Evolutionary conservation across 2,888 invertebrate species (phyloP).

Genomic region (Drosophila subsilvestris): DNA sequence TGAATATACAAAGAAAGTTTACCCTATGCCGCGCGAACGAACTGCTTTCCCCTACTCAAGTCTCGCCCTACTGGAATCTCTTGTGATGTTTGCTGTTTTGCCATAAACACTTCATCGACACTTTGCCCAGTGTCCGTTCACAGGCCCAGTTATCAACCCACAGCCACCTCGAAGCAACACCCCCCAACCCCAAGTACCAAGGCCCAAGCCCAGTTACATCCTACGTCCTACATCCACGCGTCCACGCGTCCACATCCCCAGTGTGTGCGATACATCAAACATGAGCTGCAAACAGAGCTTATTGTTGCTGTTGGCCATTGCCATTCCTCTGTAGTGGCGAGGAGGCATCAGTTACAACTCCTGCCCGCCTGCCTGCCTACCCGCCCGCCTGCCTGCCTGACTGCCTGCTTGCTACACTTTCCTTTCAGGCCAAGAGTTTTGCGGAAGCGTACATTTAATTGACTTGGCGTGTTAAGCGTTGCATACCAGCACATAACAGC

Average conservation of each 20-base stretch:
- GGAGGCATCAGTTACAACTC: neutral
- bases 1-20: neutral
- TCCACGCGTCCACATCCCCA: slow-evolving; percentile 1
- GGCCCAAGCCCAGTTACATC: neutral
- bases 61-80: neutral
- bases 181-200: no score
- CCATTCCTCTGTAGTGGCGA: neutral
- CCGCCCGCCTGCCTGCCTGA: neutral
- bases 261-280: slow-evolving; percentile 60
- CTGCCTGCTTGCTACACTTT: slow-evolving; percentile 57
- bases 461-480: slow-evolving; percentile 73
- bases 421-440: slow-evolving; percentile 55
- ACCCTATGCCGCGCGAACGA: neutral
- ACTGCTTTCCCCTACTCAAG: neutral
- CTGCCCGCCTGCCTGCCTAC: slow-evolving; percentile 5
- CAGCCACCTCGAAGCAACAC: neutral
- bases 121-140: slow-evolving; percentile 32
- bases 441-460: slow-evolving; percentile 74
- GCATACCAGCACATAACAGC: slow-evolving; percentile 72
- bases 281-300: slow-evolving; percentile 53
- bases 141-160: neutral
- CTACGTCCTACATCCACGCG: neutral
- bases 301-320: slow-evolving; percentile 32
- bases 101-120: slow-evolving; percentile 69
- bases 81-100: slow-evolving; percentile 41